These are phyloP conservation scores for Paguma larvata DNA, from an alignment of 2,797 vertebrate genomes.

Conservation along the genomic window DNA sequence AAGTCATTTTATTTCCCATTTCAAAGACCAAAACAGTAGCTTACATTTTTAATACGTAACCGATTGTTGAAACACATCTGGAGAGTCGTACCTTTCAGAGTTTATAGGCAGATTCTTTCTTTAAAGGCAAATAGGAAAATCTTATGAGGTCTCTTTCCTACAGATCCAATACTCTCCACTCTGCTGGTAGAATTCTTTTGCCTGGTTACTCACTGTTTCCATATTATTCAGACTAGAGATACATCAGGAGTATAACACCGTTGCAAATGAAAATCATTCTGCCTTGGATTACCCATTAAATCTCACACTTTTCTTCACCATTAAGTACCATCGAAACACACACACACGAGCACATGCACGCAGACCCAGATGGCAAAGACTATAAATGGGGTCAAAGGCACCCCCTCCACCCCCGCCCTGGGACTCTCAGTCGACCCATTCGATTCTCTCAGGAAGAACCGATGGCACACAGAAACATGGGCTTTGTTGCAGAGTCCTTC, in stretches of 20 bases:
- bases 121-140: slow-evolving; percentile 89
- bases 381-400: neutral
- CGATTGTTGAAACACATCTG: slow-evolving; percentile 90
- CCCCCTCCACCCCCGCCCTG: neutral
- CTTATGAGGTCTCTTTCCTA: slow-evolving; percentile 85
- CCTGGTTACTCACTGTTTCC: slow-evolving; percentile 87
- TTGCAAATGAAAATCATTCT: slow-evolving; percentile 75
- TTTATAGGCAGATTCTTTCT: slow-evolving; percentile 89
- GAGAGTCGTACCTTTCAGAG: slow-evolving; percentile 83
- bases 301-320: neutral
- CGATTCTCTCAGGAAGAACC: neutral
- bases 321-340: neutral
- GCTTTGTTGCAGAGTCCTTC: neutral
- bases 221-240: slow-evolving; percentile 75
- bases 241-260: slow-evolving; percentile 50
- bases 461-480: neutral
- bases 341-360: accelerated
- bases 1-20: slow-evolving; percentile 87
- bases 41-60: slow-evolving; percentile 85
- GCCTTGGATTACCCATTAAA: slow-evolving; percentile 10
- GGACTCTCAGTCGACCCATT: neutral
- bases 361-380: neutral
- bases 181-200: slow-evolving; percentile 79
- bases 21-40: slow-evolving; percentile 89
- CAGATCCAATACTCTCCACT: slow-evolving; percentile 83